phyloP scores from a whole-genome alignment of 1,140 invertebrate species.

The Dysdera silvatica region DNA sequence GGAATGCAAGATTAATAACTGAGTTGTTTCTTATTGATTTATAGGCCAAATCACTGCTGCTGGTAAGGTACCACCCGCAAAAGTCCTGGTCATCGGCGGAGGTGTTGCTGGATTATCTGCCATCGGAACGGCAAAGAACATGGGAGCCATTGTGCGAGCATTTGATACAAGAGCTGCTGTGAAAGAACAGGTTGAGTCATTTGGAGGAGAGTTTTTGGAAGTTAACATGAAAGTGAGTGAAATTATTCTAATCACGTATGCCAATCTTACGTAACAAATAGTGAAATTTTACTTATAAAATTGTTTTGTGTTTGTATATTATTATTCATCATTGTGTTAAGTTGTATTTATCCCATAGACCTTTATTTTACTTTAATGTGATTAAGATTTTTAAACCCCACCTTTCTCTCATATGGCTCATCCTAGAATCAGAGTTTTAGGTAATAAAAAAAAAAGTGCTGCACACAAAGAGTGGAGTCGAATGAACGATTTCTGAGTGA shows the following conservation, averaged over 20 bases:
- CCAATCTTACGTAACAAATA: neutral
- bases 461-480: too few species aligned
- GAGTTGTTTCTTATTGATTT: conserved; percentile 36
- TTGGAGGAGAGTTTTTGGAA: conserved; percentile 78
- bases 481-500: too few species aligned
- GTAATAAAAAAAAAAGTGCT: too few species aligned
- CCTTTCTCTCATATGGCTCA: too few species aligned
- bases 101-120: conserved; percentile 80
- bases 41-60: conserved; percentile 76
- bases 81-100: conserved; percentile 77
- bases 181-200: conserved; percentile 81
- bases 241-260: neutral
- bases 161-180: conserved; percentile 81
- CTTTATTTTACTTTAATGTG: too few species aligned
- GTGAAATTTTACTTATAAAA: neutral
- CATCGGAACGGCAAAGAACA: conserved; percentile 73
- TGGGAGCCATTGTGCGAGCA: conserved; percentile 78
- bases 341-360: too few species aligned
- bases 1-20: conserved; percentile 36
- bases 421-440: too few species aligned
- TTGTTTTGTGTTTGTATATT: neutral
- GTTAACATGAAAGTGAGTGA: conserved; percentile 57
- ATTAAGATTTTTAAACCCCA: too few species aligned
- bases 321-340: too few species aligned
- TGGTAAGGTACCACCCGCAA: conserved; percentile 74